These are phyloP conservation scores for Euzetes globulus DNA, from an alignment of 2,888 invertebrate genomes.

Conservation along the genomic window DNA sequence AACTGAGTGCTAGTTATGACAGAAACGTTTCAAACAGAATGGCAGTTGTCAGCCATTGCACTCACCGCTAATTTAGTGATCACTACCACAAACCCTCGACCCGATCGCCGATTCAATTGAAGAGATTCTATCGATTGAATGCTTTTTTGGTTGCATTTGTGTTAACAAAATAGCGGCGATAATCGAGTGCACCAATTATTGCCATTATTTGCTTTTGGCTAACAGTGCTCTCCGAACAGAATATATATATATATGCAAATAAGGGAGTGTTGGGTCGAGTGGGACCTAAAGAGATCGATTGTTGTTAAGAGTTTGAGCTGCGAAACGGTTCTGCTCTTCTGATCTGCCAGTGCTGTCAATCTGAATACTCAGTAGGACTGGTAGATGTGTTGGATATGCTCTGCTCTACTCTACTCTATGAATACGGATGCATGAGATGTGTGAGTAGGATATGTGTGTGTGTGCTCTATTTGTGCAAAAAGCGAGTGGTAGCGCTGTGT, in stretches of 20 bases:
- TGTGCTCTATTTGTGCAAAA: not conserved
- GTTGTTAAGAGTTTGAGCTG: not conserved
- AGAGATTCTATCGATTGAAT: not conserved
- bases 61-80: constrained; percentile 10
- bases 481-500: too few species aligned
- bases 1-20: not conserved
- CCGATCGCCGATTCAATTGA: constrained; percentile 1
- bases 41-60: not conserved
- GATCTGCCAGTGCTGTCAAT: constrained; percentile 1
- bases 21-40: not conserved
- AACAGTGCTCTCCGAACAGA: not conserved
- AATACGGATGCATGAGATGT: not conserved
- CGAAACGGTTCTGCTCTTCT: not conserved
- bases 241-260: constrained; percentile 2
- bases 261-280: constrained; percentile 7
- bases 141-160: not conserved
- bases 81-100: constrained; percentile 5
- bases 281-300: not conserved
- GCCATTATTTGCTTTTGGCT: constrained; percentile 8
- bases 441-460: not conserved
- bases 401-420: too few species aligned
- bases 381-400: not conserved
- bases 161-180: constrained; percentile 3
- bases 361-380: not conserved
- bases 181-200: constrained; percentile 19